A percentile compares a stretch with the other conserved stretches of the same genome.
Evolutionary conservation across 2,888 invertebrate species (phyloP).

Genomic region (Vanessa cardui): DNA sequence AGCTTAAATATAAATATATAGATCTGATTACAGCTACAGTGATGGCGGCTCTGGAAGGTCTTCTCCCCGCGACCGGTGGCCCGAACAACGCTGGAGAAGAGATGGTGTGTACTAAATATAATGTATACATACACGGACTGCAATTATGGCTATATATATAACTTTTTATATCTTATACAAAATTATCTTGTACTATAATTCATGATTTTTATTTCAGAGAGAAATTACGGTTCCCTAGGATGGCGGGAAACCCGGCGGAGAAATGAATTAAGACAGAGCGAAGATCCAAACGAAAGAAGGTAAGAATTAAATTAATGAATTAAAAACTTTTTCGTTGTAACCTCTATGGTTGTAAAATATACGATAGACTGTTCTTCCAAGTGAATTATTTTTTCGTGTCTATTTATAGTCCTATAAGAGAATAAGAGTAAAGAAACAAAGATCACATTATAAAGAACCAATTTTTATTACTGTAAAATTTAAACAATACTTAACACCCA

Average conservation of each 20-base stretch:
- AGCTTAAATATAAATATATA: background rate
- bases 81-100: constrained; percentile 71
- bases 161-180: too few relatives aligned
- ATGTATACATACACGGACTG: too few relatives aligned
- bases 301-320: constrained; percentile 10
- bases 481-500: too few relatives aligned
- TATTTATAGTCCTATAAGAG: too few relatives aligned
- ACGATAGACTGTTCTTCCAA: too few relatives aligned
- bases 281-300: constrained; percentile 70
- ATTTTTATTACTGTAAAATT: too few relatives aligned
- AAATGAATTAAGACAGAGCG: constrained; percentile 84
- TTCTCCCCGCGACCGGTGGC: constrained; percentile 71
- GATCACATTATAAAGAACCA: too few relatives aligned
- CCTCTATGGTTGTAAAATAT: too few relatives aligned
- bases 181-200: background rate
- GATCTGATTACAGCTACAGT: constrained; percentile 59
- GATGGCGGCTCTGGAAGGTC: constrained; percentile 75
- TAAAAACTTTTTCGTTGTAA: too few relatives aligned
- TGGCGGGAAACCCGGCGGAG: constrained; percentile 78
- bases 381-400: too few relatives aligned
- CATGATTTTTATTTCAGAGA: constrained; percentile 56
- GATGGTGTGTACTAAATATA: constrained; percentile 55
- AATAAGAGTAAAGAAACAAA: too few relatives aligned
- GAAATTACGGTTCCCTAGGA: constrained; percentile 77
- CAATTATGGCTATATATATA: too few relatives aligned